Conservation (phyloP, 2,888 invertebrate species). For the Drosophila birchii region DNA sequence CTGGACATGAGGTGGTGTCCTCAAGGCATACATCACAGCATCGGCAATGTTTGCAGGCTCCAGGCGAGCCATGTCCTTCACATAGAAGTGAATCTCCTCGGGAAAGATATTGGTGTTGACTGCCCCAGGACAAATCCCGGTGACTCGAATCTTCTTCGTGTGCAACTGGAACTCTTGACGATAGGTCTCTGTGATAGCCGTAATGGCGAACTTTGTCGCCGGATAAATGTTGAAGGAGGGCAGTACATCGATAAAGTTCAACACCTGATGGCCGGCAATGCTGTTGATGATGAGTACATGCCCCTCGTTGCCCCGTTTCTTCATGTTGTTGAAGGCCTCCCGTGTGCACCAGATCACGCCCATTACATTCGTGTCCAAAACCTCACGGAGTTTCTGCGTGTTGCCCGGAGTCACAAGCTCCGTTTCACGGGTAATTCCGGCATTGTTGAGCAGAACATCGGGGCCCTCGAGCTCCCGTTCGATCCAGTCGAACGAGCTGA, state of each 20-base stretch:
- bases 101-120: slow-evolving; percentile 84
- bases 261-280: slow-evolving; percentile 83
- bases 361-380: slow-evolving; percentile 86
- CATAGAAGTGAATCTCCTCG: slow-evolving; percentile 81
- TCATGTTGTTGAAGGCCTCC: slow-evolving; percentile 86
- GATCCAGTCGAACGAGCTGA: slow-evolving; percentile 86
- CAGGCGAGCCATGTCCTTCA: slow-evolving; percentile 81
- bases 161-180: slow-evolving; percentile 84
- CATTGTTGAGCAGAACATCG: slow-evolving; percentile 87
- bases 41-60: slow-evolving; percentile 82
- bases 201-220: slow-evolving; percentile 84
- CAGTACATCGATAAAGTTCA: slow-evolving; percentile 82
- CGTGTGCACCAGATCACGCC: slow-evolving; percentile 86
- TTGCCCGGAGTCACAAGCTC: slow-evolving; percentile 79
- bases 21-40: slow-evolving; percentile 82
- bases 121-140: slow-evolving; percentile 83
- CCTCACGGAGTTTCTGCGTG: slow-evolving; percentile 81
- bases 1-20: slow-evolving; percentile 82
- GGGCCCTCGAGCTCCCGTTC: slow-evolving; percentile 86
- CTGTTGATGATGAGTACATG: slow-evolving; percentile 86
- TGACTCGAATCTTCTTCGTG: slow-evolving; percentile 80
- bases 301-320: slow-evolving; percentile 84
- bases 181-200: slow-evolving; percentile 84
- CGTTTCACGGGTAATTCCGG: slow-evolving; percentile 83
- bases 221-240: slow-evolving; percentile 84